Conservation (phyloP, 1,140 invertebrate species). For the Pseudobourletiella spinata region DNA sequence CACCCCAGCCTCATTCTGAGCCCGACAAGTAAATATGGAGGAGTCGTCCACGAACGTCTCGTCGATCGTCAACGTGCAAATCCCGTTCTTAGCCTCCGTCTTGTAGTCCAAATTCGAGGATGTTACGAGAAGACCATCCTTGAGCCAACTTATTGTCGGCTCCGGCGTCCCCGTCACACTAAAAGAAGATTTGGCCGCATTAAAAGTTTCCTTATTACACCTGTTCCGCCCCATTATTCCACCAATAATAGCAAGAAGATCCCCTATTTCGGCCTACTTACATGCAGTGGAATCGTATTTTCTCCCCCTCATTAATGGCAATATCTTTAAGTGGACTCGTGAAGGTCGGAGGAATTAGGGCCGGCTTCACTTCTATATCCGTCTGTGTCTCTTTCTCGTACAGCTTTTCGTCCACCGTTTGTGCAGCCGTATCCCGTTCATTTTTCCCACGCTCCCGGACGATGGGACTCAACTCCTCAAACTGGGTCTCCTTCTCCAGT, state of each 20-base stretch:
- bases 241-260: too few relatives aligned
- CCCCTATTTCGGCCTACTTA: too few relatives aligned
- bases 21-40: conserved; percentile 63
- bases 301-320: conserved; percentile 62
- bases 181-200: too few relatives aligned
- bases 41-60: conserved; percentile 76
- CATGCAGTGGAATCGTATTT: conserved; percentile 55
- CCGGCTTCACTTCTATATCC: conserved; percentile 1
- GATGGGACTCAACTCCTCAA: conserved; percentile 15
- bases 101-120: conserved; percentile 60
- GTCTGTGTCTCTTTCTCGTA: conserved; percentile 21
- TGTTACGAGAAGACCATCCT: conserved; percentile 57
- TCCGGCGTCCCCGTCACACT: conserved; percentile 19
- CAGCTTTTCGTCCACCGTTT: conserved; percentile 20
- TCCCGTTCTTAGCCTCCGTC: conserved; percentile 46
- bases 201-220: too few relatives aligned
- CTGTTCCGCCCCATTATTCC: too few relatives aligned
- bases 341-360: conserved; percentile 37
- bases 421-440: conserved; percentile 21
- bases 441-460: conserved; percentile 3
- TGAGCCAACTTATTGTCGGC: conserved; percentile 55
- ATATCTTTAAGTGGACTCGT: conserved; percentile 55
- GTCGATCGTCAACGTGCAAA: conserved; percentile 60
- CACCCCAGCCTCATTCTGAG: conserved; percentile 56
- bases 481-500: conserved; percentile 28